phyloP scores from a whole-genome alignment of 2,797 vertebrate genomes.

The Masticophis lateralis region DNA sequence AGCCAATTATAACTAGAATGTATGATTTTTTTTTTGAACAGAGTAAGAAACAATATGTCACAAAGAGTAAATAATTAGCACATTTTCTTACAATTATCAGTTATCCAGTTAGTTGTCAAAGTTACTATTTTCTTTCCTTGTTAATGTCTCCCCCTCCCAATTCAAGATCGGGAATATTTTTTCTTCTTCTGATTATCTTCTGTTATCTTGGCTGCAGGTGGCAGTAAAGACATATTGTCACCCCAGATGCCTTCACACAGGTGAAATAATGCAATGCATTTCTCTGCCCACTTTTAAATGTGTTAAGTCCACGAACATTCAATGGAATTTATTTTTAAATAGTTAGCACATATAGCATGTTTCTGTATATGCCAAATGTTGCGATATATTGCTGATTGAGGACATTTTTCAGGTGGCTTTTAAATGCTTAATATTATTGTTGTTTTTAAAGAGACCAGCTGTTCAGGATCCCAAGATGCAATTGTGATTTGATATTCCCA shows the following conservation, averaged over 20 bases:
- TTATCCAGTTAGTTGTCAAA: conserved; percentile 22
- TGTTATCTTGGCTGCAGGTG: background rate
- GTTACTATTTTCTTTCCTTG: conserved; percentile 10
- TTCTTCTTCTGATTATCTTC: background rate
- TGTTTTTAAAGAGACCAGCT: background rate
- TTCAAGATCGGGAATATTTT: background rate
- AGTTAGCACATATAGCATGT: background rate
- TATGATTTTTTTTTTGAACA: conserved; percentile 37
- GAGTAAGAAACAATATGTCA: conserved; percentile 47
- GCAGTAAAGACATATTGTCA: background rate
- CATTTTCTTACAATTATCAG: conserved; percentile 27
- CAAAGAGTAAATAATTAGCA: conserved; percentile 20
- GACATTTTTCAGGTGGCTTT: background rate
- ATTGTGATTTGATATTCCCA: background rate
- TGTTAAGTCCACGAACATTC: background rate
- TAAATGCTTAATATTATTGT: background rate
- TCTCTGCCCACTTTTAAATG: background rate
- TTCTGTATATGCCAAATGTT: background rate
- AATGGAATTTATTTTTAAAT: background rate
- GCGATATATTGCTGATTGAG: background rate
- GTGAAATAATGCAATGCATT: background rate
- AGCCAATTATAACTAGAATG: conserved; percentile 35
- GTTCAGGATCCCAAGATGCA: background rate
- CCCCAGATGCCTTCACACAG: background rate
- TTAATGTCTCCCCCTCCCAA: background rate